Percentiles rank a stretch among this genome's conserved stretches.
Evolutionary conservation across 2,888 invertebrate genomes (phyloP).

Genomic region (Andrena marginata): DNA sequence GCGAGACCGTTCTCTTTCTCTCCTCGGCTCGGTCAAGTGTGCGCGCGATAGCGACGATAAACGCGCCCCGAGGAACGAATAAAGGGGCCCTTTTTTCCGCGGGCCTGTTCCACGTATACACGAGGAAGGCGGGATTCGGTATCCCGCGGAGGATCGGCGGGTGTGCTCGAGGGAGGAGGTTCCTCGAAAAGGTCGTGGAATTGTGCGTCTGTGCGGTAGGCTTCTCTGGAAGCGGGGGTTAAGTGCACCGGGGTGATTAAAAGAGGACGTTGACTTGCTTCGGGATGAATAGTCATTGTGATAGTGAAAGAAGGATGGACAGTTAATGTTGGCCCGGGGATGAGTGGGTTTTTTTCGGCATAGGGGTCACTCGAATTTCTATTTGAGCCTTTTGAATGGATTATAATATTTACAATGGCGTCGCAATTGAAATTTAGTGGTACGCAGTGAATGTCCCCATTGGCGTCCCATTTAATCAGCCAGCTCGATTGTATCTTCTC

Average conservation of each 20-base stretch:
- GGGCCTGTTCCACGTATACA: slow-evolving; percentile 36
- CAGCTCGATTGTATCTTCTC: not conserved
- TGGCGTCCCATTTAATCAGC: no score
- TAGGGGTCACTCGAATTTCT: slow-evolving; percentile 1
- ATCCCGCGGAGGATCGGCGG: slow-evolving; percentile 38
- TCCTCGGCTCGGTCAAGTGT: slow-evolving; percentile 64
- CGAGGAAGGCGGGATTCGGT: slow-evolving; percentile 35
- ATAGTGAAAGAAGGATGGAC: not conserved
- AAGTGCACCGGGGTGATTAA: slow-evolving; percentile 43
- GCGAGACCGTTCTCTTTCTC: slow-evolving; percentile 29
- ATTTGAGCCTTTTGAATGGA: not conserved
- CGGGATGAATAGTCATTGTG: not conserved
- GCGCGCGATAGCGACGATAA: slow-evolving; percentile 68
- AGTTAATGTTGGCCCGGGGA: not conserved
- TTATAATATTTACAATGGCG: not conserved
- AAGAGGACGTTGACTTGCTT: slow-evolving; percentile 50
- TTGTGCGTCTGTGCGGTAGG: not conserved
- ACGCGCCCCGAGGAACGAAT: slow-evolving; percentile 47
- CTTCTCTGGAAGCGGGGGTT: slow-evolving; percentile 33
- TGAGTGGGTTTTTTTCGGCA: not conserved
- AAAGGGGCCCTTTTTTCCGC: slow-evolving; percentile 46
- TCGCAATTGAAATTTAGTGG: not conserved
- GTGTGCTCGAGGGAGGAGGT: slow-evolving; percentile 32
- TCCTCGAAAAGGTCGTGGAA: slow-evolving; percentile 50
- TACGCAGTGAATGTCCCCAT: no score